Base-by-base conservation (phyloP, 2,797 vertebrate genomes). In the Oryzias sinensis region DNA sequence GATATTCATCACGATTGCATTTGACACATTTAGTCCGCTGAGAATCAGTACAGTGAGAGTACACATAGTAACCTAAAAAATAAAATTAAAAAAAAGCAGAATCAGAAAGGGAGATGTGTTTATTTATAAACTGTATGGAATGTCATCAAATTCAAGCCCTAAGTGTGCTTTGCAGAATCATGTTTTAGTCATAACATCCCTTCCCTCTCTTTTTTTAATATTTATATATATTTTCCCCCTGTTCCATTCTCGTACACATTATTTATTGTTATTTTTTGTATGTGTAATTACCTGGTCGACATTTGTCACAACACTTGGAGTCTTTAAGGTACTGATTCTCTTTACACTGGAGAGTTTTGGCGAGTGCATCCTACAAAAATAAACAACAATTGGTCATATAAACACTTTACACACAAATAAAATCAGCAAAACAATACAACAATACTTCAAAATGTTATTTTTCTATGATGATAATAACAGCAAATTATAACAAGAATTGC, bases 1-100 rank as follows among this genome's bases (percentile, higher is more conserved):
- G 91, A 70, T 97, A 99, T 61, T 96, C 93, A 0, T 93, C 91
- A 1, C 18, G 65, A 29, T 79, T 85, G 63, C 97, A 99, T 0
- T 83, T 88, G 20, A 56, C n/a, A 46, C 97, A 99, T 6, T 33
- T 46, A 0, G 93, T 97, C 4, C 87, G 83, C 0, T 84, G 74
- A 22, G 68, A 83, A 3, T 79, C 63, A 6, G 83, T 91, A 74
- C 97, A 99, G 64, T 87, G 85, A 15, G 78, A 52, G 67, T 83
- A 88, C 87, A 95, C 65, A 41, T 88, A 91, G 3, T 67, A 89
- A 49, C 96, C 96, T 98, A 78, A 45, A 13, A 48, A 18, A 18
- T n/a, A n/a, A n/a, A n/a, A n/a, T 48, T 41, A 18, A 13, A 43
- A 29, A 27, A n/a, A 48, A 45, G 5, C 17, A 46, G 18, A 22